These are phyloP conservation scores for Drosophila nr. perissopoda DNA, from an alignment of 2,888 invertebrate species.

Conservation along the genomic window DNA sequence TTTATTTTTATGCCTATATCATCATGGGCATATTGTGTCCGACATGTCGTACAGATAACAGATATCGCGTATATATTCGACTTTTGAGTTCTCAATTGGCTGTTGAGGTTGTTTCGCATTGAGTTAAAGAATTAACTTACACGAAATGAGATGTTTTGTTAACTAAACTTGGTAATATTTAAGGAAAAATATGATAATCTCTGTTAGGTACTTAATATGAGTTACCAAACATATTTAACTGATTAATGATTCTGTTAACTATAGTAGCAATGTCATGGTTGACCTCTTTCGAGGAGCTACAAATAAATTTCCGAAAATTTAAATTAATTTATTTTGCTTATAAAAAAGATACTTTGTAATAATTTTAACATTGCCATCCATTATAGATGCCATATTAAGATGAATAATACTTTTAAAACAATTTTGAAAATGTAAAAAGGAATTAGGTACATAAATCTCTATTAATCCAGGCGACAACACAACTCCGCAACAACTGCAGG, in stretches of 20 bases:
- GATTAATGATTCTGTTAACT: background rate
- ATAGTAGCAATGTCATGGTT: background rate
- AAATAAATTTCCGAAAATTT: background rate
- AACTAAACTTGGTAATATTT: background rate
- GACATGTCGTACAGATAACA: background rate
- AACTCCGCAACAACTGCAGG: constrained; percentile 1
- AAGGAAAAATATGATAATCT: background rate
- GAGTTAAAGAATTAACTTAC: background rate
- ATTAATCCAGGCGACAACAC: background rate
- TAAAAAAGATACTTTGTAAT: background rate
- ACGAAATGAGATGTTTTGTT: background rate
- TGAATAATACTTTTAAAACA: background rate
- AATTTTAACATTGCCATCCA: background rate
- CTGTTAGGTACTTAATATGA: background rate
- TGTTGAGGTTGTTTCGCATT: background rate
- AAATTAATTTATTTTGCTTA: background rate
- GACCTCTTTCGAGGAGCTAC: background rate
- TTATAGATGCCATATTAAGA: background rate
- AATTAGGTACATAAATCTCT: background rate
- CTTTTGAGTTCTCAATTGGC: constrained; percentile 1
- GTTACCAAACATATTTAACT: background rate
- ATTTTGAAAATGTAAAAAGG: background rate
- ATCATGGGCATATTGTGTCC: constrained; percentile 17
- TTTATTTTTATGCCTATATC: constrained; percentile 22
- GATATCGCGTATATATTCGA: background rate